Base-by-base conservation (phyloP, 2,797 vertebrate genomes). In the Jordanella pulchra region DNA sequence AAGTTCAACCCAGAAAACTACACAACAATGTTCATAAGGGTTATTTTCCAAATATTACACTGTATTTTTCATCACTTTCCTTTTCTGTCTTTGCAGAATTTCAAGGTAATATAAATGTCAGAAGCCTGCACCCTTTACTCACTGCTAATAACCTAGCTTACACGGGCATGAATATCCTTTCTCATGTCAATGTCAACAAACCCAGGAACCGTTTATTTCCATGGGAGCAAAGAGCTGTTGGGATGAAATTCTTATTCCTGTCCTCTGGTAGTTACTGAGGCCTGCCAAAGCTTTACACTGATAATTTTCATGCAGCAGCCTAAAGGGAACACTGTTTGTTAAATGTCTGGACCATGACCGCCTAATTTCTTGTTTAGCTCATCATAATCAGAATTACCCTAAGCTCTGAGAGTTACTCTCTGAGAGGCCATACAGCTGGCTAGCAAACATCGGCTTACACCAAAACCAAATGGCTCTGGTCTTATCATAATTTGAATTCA, bases 331-430 rank as follows among this genome's bases (percentile, higher is more conserved):
- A 23, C 65, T 28, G 68, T 75, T 85, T 84, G 71, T 85, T 84
- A 72, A 68, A 27, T 58, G 10, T 28, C 67, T 67, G 72, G 72
- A 83, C 75, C 67, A 72, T 71, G 67, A 80, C 79, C n/a, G 51
- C 63, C 78, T 87, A 76, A 86, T 87, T 89, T 90, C 78, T 84
- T 79, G 78, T 90, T 89, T 77, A 80, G 87, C 75, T 89, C 86
- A 89, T 89, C 76, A 78, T 78, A 86, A 92, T 86, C 83, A 87
- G 80, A 90, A 88, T 87, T 83, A 81, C 72, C 72, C 79, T 80
- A 82, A 89, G 83, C 82, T 77, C 77, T 77, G 73, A 17, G 77
- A 85, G 77, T 82, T 86, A 71, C 79, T 84, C 69, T 72, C 77
- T 82, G 80, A 84, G 85, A 79, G 61, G 74, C 77, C 77, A 80